Conservation (phyloP, 1,140 invertebrate species). For the Triops cancriformis region DNA sequence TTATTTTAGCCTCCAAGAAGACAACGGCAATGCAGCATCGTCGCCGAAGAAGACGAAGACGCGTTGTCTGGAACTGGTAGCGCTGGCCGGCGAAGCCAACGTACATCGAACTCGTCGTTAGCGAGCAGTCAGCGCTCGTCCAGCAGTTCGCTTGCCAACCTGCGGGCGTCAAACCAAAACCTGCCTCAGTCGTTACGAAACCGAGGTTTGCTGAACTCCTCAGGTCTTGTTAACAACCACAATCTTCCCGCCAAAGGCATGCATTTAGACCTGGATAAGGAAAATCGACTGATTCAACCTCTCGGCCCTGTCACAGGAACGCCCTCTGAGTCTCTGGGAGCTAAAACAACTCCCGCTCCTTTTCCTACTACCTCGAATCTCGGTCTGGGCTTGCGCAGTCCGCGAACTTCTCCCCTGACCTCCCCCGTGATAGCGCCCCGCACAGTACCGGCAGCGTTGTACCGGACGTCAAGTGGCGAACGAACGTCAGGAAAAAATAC, state of each 20-base stretch:
- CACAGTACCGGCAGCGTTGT: neutral
- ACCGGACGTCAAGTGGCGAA: conserved; percentile 20
- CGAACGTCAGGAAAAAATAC: conserved; percentile 28
- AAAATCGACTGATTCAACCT: conserved; percentile 30
- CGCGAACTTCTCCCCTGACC: conserved; percentile 21
- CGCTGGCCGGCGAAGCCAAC: conserved; percentile 15
- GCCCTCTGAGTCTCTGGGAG: conserved; percentile 29
- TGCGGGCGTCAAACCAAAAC: conserved; percentile 24
- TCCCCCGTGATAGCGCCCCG: conserved; percentile 11
- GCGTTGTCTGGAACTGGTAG: conserved; percentile 30
- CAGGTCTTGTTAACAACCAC: neutral
- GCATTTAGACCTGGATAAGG: conserved; percentile 30
- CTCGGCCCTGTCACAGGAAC: conserved; percentile 29
- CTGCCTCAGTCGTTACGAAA: conserved; percentile 26
- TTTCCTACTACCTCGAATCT: conserved; percentile 34
- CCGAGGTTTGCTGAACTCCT: conserved; percentile 17
- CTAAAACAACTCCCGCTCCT: conserved; percentile 30
- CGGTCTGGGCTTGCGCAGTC: conserved; percentile 29
- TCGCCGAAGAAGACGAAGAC: conserved; percentile 74
- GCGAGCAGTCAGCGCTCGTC: conserved; percentile 21
- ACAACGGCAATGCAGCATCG: conserved; percentile 76
- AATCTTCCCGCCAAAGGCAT: conserved; percentile 30
- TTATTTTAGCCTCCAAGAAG: conserved; percentile 36
- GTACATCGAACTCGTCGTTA: conserved; percentile 23
- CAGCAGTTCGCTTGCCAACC: conserved; percentile 20